These are phyloP conservation scores for Salminus brasiliensis DNA, from an alignment of 2,113 vertebrate species.

Conservation along the genomic window DNA sequence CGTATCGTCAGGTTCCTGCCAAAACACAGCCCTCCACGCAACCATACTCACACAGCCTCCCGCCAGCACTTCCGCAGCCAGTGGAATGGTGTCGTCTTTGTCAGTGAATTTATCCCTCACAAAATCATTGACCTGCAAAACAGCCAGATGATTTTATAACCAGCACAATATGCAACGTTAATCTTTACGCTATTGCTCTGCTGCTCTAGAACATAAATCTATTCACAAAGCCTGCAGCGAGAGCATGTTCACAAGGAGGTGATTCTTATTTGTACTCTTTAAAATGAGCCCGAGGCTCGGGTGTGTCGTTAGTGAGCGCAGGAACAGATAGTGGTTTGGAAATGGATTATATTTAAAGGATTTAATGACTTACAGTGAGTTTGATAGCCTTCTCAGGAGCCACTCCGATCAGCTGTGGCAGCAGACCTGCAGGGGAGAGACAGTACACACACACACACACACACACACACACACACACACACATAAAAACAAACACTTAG, in stretches of 20 bases:
- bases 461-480: conserved; percentile 28
- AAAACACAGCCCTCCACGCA: no score
- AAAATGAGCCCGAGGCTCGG: neutral
- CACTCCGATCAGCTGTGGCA: conserved; percentile 97
- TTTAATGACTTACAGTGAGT: conserved; percentile 85
- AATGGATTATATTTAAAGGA: neutral
- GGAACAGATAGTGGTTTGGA: neutral
- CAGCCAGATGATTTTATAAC: conserved; percentile 1
- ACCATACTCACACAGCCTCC: conserved; percentile 91
- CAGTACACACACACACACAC: conserved; percentile 29
- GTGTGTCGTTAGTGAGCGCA: neutral
- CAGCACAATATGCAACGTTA: neutral
- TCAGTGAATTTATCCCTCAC: conserved; percentile 94
- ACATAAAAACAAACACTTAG: neutral
- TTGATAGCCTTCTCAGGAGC: conserved; percentile 99
- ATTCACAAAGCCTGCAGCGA: neutral
- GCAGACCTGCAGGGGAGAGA: conserved; percentile 80
- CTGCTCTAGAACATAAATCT: neutral
- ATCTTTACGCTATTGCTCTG: conserved; percentile 13
- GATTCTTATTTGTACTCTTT: neutral
- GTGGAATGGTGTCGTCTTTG: conserved; percentile 86
- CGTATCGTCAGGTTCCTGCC: no score
- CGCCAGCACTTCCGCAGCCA: conserved; percentile 87
- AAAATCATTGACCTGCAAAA: conserved; percentile 93
- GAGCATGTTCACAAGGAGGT: neutral